phyloP scores from a whole-genome alignment of 2,888 invertebrate genomes.

The Mesorhabditis spiculigera region DNA sequence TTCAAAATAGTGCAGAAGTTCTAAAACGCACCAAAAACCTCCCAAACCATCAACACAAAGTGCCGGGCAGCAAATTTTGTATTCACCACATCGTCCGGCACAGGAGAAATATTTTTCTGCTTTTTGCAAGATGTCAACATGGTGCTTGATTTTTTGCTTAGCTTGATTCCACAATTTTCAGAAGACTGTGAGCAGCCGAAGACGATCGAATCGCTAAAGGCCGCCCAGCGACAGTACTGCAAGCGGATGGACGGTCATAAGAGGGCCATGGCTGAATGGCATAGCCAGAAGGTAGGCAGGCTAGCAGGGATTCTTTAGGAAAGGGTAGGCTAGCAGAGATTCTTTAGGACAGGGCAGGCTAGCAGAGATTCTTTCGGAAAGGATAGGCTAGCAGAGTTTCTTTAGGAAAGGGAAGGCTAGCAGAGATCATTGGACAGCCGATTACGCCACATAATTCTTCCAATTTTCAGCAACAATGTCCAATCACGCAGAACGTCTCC shows the following conservation, averaged over 20 bases:
- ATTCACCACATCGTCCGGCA: too few relatives aligned
- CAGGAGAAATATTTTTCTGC: too few relatives aligned
- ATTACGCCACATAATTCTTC: neutral
- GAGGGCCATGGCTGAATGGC: neutral
- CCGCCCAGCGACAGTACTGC: neutral
- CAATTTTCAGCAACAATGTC: neutral
- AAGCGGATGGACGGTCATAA: slow-evolving; percentile 1
- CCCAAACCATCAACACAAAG: too few relatives aligned
- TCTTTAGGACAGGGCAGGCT: neutral
- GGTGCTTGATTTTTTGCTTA: too few relatives aligned
- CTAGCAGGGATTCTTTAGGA: too few relatives aligned
- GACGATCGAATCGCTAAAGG: neutral
- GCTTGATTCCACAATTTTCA: too few relatives aligned
- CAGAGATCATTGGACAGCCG: too few relatives aligned
- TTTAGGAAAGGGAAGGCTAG: neutral
- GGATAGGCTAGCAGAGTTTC: neutral
- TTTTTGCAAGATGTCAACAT: too few relatives aligned
- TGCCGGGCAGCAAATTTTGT: too few relatives aligned
- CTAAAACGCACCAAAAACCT: too few relatives aligned
- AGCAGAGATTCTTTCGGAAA: neutral
- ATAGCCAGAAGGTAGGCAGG: too few relatives aligned
- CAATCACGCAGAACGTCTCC: slow-evolving; percentile 2
- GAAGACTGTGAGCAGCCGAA: neutral
- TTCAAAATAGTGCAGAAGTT: too few relatives aligned
- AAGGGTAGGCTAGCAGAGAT: neutral